These are phyloP conservation scores for Acipenser transmontanus DNA, from an alignment of 2,797 vertebrate species.

Conservation along the genomic window DNA sequence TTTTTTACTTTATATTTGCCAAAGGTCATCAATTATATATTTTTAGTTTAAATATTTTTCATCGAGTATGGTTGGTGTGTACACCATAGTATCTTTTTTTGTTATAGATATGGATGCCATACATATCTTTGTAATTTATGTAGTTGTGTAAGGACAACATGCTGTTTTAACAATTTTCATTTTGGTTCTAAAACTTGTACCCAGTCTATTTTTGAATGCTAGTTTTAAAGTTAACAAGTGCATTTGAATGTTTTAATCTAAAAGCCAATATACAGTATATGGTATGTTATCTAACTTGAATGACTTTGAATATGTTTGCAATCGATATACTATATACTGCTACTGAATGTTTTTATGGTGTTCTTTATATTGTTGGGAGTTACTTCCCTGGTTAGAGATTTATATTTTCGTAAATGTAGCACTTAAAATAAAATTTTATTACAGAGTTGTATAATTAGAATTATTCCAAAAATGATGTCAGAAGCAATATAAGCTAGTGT, in stretches of 20 bases:
- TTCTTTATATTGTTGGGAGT: slow-evolving; percentile 97
- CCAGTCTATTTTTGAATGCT: slow-evolving; percentile 64
- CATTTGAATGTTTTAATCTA: slow-evolving; percentile 88
- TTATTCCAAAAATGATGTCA: slow-evolving; percentile 70
- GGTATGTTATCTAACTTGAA: slow-evolving; percentile 94
- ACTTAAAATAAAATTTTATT: slow-evolving; percentile 91
- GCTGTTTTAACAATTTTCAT: too few species aligned
- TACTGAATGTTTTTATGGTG: slow-evolving; percentile 99
- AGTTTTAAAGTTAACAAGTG: slow-evolving; percentile 55
- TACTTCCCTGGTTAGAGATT: slow-evolving; percentile 96
- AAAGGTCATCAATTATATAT: slow-evolving; percentile 46
- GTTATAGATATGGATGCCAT: too few species aligned
- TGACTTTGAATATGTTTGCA: slow-evolving; percentile 97
- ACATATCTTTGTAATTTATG: too few species aligned
- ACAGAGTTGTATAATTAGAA: slow-evolving; percentile 94
- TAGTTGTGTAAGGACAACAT: too few species aligned
- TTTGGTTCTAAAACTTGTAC: too few species aligned
- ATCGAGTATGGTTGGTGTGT: too few species aligned
- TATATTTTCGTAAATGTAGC: slow-evolving; percentile 99
- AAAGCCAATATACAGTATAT: slow-evolving; percentile 74
- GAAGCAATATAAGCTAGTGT: slow-evolving; percentile 94
- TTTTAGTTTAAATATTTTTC: too few species aligned
- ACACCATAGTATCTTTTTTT: too few species aligned
- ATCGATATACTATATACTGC: slow-evolving; percentile 83
- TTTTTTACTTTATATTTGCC: slow-evolving; percentile 46